phyloP scores from a whole-genome alignment of 1,140 invertebrate genomes.

The Rhagoletis pomonella region DNA sequence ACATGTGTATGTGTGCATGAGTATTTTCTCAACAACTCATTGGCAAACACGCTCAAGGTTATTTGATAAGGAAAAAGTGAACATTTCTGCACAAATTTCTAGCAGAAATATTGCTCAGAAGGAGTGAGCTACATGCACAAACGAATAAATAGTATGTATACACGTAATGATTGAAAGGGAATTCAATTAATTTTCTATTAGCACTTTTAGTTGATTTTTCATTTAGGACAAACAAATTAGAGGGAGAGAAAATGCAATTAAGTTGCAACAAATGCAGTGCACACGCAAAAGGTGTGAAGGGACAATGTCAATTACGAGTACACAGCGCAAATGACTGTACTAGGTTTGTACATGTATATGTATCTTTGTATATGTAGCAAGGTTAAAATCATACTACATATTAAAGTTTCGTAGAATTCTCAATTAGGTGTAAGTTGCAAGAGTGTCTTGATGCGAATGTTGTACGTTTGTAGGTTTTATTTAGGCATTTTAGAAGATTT shows the following conservation, averaged over 20 bases:
- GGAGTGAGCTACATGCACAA: background rate
- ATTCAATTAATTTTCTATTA: slow-evolving; percentile 44
- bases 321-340: background rate
- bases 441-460: too few species aligned
- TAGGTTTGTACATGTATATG: background rate
- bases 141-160: background rate
- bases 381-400: too few species aligned
- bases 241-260: slow-evolving; percentile 45
- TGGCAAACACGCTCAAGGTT: background rate
- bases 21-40: too few species aligned
- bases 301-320: background rate
- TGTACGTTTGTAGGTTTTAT: too few species aligned
- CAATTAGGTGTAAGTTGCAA: too few species aligned
- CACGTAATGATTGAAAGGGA: background rate
- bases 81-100: background rate
- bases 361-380: background rate
- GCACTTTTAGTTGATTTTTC: slow-evolving; percentile 46
- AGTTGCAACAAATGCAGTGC: background rate
- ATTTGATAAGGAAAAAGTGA: background rate
- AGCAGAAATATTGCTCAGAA: background rate
- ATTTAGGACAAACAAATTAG: slow-evolving; percentile 32
- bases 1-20: too few species aligned
- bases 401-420: too few species aligned
- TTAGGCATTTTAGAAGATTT: too few species aligned
- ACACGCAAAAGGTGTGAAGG: slow-evolving; percentile 5